These are phyloP conservation scores for Leptopilina clavipes DNA, from an alignment of 1,140 invertebrate genomes.

Conservation along the genomic window DNA sequence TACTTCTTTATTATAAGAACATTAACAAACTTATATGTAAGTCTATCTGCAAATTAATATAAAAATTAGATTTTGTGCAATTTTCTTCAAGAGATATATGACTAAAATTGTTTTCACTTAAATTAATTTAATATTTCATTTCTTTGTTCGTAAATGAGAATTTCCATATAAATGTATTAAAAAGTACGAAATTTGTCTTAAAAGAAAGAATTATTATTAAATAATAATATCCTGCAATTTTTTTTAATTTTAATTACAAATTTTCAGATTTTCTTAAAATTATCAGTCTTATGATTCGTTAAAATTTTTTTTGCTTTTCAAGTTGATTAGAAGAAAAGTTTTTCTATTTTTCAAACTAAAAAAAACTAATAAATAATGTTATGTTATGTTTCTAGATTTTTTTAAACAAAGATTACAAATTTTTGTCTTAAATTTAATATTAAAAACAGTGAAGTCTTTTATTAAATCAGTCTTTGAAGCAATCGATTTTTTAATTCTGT, in stretches of 20 bases:
- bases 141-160: too few relatives aligned
- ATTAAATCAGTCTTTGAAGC: slow-evolving; percentile 20
- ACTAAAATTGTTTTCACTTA: background rate
- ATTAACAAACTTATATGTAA: slow-evolving; percentile 10
- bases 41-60: background rate
- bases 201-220: background rate
- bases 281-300: slow-evolving; percentile 24
- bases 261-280: slow-evolving; percentile 12
- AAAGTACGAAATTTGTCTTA: background rate
- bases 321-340: background rate
- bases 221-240: background rate
- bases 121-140: background rate
- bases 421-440: background rate
- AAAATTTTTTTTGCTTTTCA: background rate
- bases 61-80: background rate
- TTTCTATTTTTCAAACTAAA: background rate
- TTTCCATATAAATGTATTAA: background rate
- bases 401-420: background rate
- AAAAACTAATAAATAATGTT: too few relatives aligned
- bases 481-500: slow-evolving; percentile 5
- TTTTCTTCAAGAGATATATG: background rate
- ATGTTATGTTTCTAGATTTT: background rate
- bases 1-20: background rate
- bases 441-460: background rate
- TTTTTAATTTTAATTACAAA: background rate